Evolutionary conservation across 2,113 vertebrate species (phyloP).

Genomic region (Thomomys bottae): DNA sequence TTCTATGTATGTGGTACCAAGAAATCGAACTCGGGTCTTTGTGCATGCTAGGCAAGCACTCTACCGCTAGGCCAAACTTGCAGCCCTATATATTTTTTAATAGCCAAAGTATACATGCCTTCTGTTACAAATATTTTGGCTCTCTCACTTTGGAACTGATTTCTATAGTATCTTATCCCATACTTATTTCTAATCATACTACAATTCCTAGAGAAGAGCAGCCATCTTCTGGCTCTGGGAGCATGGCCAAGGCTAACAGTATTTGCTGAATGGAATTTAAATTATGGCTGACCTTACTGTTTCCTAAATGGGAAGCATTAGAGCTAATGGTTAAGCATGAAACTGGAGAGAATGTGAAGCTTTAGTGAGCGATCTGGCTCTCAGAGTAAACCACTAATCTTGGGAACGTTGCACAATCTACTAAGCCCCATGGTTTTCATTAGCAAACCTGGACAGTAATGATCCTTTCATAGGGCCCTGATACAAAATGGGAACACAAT

Average conservation of each 20-base stretch:
- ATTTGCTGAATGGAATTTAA: slow-evolving; percentile 73
- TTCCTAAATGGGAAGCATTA: slow-evolving; percentile 59
- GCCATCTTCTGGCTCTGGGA: slow-evolving; percentile 64
- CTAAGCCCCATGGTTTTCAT: not conserved
- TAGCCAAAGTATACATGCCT: not conserved
- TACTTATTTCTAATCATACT: slow-evolving; percentile 65
- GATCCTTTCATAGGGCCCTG: not conserved
- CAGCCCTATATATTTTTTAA: slow-evolving; percentile 2
- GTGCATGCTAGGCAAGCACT: too few relatives aligned
- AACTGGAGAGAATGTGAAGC: not conserved
- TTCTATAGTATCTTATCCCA: slow-evolving; percentile 30
- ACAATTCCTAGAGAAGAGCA: slow-evolving; percentile 71
- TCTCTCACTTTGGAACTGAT: slow-evolving; percentile 12
- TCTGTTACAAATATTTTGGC: slow-evolving; percentile 41
- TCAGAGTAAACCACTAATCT: not conserved
- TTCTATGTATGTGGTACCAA: too few relatives aligned
- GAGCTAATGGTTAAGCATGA: slow-evolving; percentile 44
- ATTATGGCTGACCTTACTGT: slow-evolving; percentile 56
- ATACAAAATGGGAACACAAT: not conserved
- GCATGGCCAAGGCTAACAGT: slow-evolving; percentile 69
- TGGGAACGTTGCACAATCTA: not conserved
- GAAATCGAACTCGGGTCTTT: too few relatives aligned
- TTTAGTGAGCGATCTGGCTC: not conserved
- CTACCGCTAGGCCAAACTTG: too few relatives aligned
- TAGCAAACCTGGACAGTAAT: slow-evolving; percentile 20